A percentile compares a stretch with the other conserved stretches of the same genome.
Conservation (phyloP, 2,888 invertebrate species). For the Pediacus dermestoides region DNA sequence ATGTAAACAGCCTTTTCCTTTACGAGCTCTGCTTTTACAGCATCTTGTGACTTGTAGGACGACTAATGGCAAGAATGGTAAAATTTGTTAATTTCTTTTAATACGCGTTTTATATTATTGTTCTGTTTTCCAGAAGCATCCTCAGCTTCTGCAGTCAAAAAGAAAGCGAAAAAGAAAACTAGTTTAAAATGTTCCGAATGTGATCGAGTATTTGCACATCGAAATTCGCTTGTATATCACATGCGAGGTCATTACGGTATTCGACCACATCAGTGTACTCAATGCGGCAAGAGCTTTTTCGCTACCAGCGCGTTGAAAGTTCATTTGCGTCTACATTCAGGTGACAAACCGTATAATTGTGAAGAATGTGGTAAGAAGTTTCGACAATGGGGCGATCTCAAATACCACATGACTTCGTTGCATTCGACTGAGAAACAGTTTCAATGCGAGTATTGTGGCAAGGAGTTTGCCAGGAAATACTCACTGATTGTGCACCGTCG, state of each 20-base stretch:
- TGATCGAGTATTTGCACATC: conserved; percentile 70
- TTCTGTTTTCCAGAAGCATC: not conserved
- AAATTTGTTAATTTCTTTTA: conserved; percentile 1
- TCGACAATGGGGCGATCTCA: conserved; percentile 84
- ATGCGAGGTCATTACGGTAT: conserved; percentile 71
- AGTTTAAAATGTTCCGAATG: conserved; percentile 61
- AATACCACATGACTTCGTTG: conserved; percentile 79
- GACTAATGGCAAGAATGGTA: conserved; percentile 39
- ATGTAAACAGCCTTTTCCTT: conserved; percentile 47
- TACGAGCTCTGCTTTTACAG: conserved; percentile 44
- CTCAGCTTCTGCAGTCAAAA: conserved; percentile 40
- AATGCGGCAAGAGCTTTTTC: conserved; percentile 80
- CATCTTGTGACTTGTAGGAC: conserved; percentile 47
- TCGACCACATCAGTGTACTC: conserved; percentile 72
- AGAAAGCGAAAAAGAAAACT: conserved; percentile 42
- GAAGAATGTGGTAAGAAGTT: conserved; percentile 74
- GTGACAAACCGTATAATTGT: conserved; percentile 82
- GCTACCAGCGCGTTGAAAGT: conserved; percentile 79
- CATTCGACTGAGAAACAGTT: conserved; percentile 79
- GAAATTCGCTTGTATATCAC: conserved; percentile 82
- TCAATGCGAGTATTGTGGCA: conserved; percentile 86
- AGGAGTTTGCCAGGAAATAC: conserved; percentile 84
- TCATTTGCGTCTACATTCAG: conserved; percentile 76
- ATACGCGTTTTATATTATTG: not conserved
- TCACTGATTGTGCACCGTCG: conserved; percentile 80